Conservation (phyloP, 2,888 invertebrate genomes). For the Yponomeuta plumbellus region DNA sequence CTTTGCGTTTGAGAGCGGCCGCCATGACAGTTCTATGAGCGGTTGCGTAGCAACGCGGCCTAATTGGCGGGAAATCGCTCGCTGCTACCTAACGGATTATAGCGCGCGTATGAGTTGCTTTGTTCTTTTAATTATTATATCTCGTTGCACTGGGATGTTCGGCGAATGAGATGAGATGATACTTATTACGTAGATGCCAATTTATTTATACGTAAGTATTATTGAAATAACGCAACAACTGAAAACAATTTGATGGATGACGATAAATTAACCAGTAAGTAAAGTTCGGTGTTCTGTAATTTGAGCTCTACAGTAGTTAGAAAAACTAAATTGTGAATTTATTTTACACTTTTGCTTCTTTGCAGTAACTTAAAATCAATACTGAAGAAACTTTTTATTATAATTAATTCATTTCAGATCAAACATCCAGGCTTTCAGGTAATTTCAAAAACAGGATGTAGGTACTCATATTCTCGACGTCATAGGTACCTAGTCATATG, state of each 20-base stretch:
- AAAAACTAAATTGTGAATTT: background rate
- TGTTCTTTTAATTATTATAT: background rate
- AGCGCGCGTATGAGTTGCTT: constrained; percentile 20
- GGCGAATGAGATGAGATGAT: background rate
- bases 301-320: too few species aligned
- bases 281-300: too few species aligned
- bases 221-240: background rate
- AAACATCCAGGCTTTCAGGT: too few species aligned
- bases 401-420: too few species aligned
- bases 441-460: too few species aligned
- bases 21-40: constrained; percentile 42
- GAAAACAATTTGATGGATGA: too few species aligned
- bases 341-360: background rate
- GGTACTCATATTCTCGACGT: too few species aligned
- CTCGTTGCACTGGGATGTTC: background rate
- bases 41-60: constrained; percentile 48
- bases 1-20: constrained; percentile 20
- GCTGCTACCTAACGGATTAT: constrained; percentile 41
- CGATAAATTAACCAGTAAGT: too few species aligned
- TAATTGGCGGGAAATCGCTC: constrained; percentile 60
- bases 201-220: background rate
- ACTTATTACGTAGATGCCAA: background rate
- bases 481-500: too few species aligned
- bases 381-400: too few species aligned
- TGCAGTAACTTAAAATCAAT: background rate